Percentiles rank a stretch among this genome's conserved stretches.
Conservation (phyloP, 2,888 invertebrate species). For the Leptarthrus brevirostris region DNA sequence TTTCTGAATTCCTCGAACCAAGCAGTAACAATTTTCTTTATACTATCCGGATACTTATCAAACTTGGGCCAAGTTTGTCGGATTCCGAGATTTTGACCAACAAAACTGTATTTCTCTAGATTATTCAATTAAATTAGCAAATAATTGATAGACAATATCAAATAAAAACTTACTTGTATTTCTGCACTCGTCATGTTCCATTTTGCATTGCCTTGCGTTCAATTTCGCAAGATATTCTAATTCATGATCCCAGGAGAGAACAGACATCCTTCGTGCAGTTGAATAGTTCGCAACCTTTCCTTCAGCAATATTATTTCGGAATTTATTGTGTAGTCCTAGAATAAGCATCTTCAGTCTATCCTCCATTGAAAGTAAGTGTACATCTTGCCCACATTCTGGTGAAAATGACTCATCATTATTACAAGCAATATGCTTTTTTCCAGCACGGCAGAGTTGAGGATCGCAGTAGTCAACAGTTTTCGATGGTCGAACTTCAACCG, state of each 20-base stretch:
- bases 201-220: slow-evolving; percentile 55
- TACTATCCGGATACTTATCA: slow-evolving; percentile 4
- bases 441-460: slow-evolving; percentile 59
- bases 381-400: slow-evolving; percentile 46
- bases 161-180: slow-evolving; percentile 53
- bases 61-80: slow-evolving; percentile 35
- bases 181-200: slow-evolving; percentile 55
- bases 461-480: slow-evolving; percentile 60
- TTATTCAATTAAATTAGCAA: not conserved
- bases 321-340: slow-evolving; percentile 59
- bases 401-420: slow-evolving; percentile 49
- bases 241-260: slow-evolving; percentile 55
- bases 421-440: slow-evolving; percentile 60
- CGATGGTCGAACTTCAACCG: no score
- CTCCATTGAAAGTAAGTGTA: slow-evolving; percentile 60
- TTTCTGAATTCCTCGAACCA: slow-evolving; percentile 56
- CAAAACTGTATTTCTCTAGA: slow-evolving; percentile 49
- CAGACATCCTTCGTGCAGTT: slow-evolving; percentile 54
- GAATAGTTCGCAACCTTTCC: slow-evolving; percentile 51
- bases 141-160: not conserved
- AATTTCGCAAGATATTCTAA: slow-evolving; percentile 55
- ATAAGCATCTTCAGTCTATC: slow-evolving; percentile 61
- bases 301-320: slow-evolving; percentile 54
- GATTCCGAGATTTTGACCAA: slow-evolving; percentile 55
- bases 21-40: slow-evolving; percentile 8